Evolutionary conservation across 1,140 invertebrate species (phyloP).

Genomic region (Amyelois transitella): DNA sequence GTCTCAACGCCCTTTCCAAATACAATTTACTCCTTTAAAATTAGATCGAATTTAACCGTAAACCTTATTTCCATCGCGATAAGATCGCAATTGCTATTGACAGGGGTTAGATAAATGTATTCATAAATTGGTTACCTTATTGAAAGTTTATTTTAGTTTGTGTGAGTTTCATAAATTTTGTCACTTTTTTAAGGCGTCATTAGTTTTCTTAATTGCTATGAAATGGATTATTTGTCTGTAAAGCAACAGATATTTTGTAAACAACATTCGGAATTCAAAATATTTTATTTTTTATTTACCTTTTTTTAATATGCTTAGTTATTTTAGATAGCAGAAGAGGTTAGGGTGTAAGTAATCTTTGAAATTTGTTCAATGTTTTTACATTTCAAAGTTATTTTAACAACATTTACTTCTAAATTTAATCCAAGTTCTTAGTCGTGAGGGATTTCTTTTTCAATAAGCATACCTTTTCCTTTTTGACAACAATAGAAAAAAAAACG

Average conservation of each 20-base stretch:
- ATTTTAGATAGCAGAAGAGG: too few species aligned
- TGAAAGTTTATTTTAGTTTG: neutral
- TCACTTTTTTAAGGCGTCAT: neutral
- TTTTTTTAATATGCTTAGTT: too few species aligned
- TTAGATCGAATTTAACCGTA: constrained; percentile 3
- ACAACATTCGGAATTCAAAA: neutral
- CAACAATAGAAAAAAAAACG: too few species aligned
- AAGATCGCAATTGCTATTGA: neutral
- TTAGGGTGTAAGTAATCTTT: too few species aligned
- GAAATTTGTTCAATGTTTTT: too few species aligned
- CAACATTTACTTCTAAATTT: too few species aligned
- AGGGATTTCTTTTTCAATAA: too few species aligned
- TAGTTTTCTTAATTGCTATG: neutral
- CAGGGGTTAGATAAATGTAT: neutral
- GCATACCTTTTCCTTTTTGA: too few species aligned
- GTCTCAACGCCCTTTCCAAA: constrained; percentile 20
- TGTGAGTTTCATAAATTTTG: neutral
- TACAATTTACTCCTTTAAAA: neutral
- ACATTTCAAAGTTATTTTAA: too few species aligned
- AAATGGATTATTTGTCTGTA: neutral
- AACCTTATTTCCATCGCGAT: constrained; percentile 4
- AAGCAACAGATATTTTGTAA: neutral
- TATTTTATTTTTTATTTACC: neutral
- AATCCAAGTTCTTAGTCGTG: too few species aligned
- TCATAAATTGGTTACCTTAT: neutral